Base-by-base conservation (phyloP, 2,888 invertebrate species). In the Aphrophora alni region DNA sequence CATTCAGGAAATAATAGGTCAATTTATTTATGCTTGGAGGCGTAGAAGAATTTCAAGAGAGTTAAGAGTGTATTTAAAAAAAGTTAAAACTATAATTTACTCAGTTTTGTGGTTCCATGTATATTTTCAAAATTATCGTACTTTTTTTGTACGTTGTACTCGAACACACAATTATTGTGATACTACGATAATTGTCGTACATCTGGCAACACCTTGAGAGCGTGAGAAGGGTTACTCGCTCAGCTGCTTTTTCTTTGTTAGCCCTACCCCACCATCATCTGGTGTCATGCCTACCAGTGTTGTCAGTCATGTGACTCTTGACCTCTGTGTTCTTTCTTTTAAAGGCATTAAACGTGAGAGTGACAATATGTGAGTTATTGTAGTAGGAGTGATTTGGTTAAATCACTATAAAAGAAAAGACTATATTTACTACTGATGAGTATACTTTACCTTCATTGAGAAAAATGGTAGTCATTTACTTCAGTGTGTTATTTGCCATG, bases 401-500 rank as follows among this genome's bases (percentile, higher is more conserved):
- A 27, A 73, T 26, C 76, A 76, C 76, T 76, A 26, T 25, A 25
- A 28, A 28, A 73, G 73, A 73, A 73, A 25, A 73, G 73, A 73
- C 73, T 73, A 28, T 28, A 73, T 73, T 73, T 27, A 73, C 27
- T 73, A 73, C 73, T 2, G 27, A 28, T n/a, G n/a, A n/a, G n/a
- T n/a, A n/a, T n/a, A n/a, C n/a, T 73, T 73, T 73, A 70, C 70
- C 25, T 70, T 70, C 27, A 70, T 27, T 73, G 25, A 71, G 71
- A 25, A 71, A 25, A 71, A 71, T 12, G 25, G 71, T 71, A 71
- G 71, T 71, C 71, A 71, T 73, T 73, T 73, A 28, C 73, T 27
- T 73, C 73, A 73, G 73, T 73, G 28, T n/a, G 73, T 73, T 28
- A 73, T 73, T 73, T 71, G 28, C 17, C 73, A 73, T 73, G 27